Evolutionary conservation across 2,113 vertebrate species (phyloP).

Genomic region (Crotalus horridus): DNA sequence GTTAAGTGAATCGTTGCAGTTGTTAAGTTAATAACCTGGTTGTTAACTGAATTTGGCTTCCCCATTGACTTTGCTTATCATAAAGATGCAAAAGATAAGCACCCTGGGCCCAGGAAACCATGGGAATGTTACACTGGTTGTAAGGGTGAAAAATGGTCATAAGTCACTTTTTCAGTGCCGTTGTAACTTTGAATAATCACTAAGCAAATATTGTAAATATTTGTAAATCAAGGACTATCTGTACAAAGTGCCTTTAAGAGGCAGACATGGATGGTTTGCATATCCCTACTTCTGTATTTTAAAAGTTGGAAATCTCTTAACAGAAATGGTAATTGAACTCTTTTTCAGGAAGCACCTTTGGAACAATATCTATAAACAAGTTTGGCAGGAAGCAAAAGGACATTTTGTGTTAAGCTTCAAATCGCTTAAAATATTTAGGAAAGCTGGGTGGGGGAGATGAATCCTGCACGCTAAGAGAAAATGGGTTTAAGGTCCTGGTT

Average conservation of each 20-base stretch:
- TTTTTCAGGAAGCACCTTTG: background rate
- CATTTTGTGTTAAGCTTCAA: background rate
- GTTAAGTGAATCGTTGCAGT: background rate
- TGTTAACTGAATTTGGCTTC: background rate
- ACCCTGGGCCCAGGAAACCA: background rate
- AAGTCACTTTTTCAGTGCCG: background rate
- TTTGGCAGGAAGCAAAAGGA: background rate
- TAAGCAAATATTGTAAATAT: rapidly evolving
- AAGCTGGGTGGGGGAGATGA: background rate
- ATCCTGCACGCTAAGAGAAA: background rate
- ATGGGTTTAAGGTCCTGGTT: background rate
- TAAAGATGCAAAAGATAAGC: background rate
- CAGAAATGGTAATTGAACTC: background rate
- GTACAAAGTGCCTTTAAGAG: background rate
- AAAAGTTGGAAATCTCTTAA: background rate
- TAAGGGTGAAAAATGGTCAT: background rate
- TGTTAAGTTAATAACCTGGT: background rate
- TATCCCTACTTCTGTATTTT: background rate
- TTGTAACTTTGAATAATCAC: background rate
- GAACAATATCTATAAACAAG: background rate
- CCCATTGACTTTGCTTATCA: background rate
- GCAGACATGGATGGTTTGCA: background rate
- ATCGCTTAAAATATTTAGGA: background rate
- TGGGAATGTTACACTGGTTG: background rate
- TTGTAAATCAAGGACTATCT: background rate